Evolutionary conservation across 2,797 vertebrate species (phyloP).

Genomic region (Pygocentrus nattereri): DNA sequence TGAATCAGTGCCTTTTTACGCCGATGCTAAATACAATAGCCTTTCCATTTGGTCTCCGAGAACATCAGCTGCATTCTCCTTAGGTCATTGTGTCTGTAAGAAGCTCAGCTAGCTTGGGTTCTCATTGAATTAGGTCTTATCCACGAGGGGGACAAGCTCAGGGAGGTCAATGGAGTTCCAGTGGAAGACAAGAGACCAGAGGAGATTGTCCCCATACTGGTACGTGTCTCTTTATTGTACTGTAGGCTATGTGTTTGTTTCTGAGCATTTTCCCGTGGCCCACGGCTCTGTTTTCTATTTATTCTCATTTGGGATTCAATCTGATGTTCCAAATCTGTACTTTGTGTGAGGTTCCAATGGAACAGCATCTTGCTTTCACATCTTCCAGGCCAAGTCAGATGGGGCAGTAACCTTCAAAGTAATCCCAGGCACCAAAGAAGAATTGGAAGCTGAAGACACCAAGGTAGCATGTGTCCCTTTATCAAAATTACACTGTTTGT

Average conservation of each 20-base stretch:
- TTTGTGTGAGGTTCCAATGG: conserved; percentile 11
- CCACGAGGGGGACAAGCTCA: conserved; percentile 91
- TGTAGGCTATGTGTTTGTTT: not conserved
- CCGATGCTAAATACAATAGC: too few species aligned
- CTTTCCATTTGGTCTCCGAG: not conserved
- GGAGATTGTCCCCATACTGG: conserved; percentile 92
- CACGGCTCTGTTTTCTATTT: conserved; percentile 29
- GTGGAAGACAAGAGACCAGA: conserved; percentile 89
- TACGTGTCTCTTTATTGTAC: conserved; percentile 60
- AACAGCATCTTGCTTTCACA: not conserved
- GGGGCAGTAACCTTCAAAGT: conserved; percentile 93
- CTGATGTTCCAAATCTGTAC: not conserved
- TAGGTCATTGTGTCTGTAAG: not conserved
- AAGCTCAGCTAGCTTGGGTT: not conserved
- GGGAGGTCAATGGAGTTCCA: conserved; percentile 91
- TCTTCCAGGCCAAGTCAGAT: conserved; percentile 83
- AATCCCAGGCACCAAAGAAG: conserved; percentile 87
- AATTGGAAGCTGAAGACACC: conserved; percentile 61
- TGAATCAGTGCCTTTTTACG: too few species aligned
- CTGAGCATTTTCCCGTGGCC: conserved; percentile 8
- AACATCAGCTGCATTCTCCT: not conserved
- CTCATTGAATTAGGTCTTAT: conserved; percentile 84
- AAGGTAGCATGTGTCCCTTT: conserved; percentile 53
- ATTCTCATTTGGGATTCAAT: not conserved
- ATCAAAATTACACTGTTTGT: not conserved